phyloP scores from a whole-genome alignment of 2,113 vertebrate genomes.

The Phaethon lepturus region DNA sequence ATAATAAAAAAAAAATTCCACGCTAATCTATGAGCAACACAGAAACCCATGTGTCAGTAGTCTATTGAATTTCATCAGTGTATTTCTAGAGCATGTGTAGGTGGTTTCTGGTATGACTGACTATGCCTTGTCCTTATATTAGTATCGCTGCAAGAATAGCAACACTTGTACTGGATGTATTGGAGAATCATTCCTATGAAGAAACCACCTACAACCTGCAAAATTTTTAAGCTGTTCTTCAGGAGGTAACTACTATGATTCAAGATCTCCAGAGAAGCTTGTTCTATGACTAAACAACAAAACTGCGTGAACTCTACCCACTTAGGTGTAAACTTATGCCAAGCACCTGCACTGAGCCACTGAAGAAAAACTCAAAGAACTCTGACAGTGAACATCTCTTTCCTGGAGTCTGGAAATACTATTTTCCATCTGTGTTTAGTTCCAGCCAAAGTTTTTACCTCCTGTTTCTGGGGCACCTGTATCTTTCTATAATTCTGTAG shows the following conservation, averaged over 20 bases:
- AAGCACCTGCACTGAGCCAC: not conserved
- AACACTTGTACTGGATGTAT: not conserved
- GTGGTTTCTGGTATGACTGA: not conserved
- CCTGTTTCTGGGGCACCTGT: not conserved
- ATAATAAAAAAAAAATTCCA: not conserved
- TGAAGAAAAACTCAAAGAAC: not conserved
- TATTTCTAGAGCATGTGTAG: conserved; percentile 24
- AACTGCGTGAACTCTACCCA: not conserved
- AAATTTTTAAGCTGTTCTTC: not conserved
- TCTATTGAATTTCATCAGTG: not conserved
- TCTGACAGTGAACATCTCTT: not conserved
- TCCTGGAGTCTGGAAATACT: not conserved
- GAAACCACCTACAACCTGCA: not conserved
- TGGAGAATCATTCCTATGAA: not conserved
- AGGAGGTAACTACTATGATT: not conserved
- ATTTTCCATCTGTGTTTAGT: not conserved
- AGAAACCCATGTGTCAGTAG: not conserved
- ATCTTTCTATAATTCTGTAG: not conserved
- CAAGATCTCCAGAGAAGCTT: not conserved
- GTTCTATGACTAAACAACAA: not conserved
- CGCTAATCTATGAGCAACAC: not conserved
- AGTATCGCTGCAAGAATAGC: not conserved
- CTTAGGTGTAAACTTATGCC: not conserved
- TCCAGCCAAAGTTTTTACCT: not conserved
- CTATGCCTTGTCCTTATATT: not conserved